Evolutionary conservation across 2,113 vertebrate genomes (phyloP).

Genomic region (Centropus unirufus): DNA sequence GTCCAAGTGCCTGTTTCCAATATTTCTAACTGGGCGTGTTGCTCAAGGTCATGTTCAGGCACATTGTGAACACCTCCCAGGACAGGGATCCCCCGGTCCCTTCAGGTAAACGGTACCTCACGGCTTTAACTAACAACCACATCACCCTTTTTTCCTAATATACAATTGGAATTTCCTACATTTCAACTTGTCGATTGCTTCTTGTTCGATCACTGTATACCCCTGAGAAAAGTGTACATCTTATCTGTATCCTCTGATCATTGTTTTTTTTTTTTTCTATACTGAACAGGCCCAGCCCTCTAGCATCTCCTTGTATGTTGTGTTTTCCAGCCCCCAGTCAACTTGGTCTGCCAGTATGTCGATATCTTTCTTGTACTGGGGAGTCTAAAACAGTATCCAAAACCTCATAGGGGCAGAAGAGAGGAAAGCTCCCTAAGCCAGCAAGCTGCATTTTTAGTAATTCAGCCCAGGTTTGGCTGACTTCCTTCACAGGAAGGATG

Average conservation of each 20-base stretch:
- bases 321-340: not conserved
- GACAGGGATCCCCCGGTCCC: not conserved
- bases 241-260: not conserved
- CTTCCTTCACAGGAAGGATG: not conserved
- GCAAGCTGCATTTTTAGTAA: not conserved
- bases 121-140: not conserved
- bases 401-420: not conserved
- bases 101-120: not conserved
- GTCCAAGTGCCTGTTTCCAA: not conserved
- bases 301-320: not conserved
- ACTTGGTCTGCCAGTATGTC: not conserved
- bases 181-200: not conserved
- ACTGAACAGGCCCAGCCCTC: not conserved
- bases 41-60: not conserved
- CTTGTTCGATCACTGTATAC: not conserved
- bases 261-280: accelerated
- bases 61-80: not conserved
- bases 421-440: not conserved
- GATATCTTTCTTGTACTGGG: not conserved
- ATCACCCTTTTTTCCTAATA: not conserved
- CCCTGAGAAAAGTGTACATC: not conserved
- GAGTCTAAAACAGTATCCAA: not conserved
- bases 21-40: no score
- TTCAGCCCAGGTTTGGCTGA: not conserved
- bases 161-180: not conserved